Percentiles rank a stretch among this genome's conserved stretches.
Conservation (phyloP, 2,113 vertebrate species). For the Sinocyclocheilus anophthalmus region DNA sequence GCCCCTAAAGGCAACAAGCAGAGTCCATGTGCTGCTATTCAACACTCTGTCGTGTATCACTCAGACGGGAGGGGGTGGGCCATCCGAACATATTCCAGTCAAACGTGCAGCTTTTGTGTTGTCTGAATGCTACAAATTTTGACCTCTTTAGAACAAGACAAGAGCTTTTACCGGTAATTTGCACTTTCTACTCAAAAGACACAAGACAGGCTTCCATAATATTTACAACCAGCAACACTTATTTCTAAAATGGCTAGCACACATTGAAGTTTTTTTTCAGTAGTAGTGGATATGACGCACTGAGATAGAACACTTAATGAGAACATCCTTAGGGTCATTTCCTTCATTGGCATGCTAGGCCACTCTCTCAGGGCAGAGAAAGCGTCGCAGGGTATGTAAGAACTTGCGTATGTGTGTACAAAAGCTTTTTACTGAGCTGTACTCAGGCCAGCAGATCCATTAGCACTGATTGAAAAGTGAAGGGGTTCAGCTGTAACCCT, state of each 20-base stretch:
- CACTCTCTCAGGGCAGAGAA: constrained; percentile 12
- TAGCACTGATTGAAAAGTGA: constrained; percentile 76
- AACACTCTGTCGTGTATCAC: constrained; percentile 19
- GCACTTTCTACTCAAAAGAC: not conserved
- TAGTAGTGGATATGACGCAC: not conserved
- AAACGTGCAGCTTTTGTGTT: constrained; percentile 15
- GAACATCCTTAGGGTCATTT: constrained; percentile 39
- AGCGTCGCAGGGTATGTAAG: constrained; percentile 27
- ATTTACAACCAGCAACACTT: not conserved
- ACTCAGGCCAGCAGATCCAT: constrained; percentile 75
- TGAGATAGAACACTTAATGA: not conserved
- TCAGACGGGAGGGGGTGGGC: constrained; percentile 9
- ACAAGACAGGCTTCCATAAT: not conserved
- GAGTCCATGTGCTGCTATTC: constrained; percentile 37
- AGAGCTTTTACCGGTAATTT: not conserved
- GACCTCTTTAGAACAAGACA: not conserved
- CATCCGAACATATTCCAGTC: not conserved
- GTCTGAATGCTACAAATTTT: not conserved
- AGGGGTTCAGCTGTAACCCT: constrained; percentile 68
- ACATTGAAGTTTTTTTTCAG: not conserved
- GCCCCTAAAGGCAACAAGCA: constrained; percentile 45
- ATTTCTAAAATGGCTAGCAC: not conserved
- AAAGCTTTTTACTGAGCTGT: constrained; percentile 59
- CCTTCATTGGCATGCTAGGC: constrained; percentile 34
- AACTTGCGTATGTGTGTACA: constrained; percentile 45